Evolutionary conservation across 2,888 invertebrate species (phyloP).

Genomic region (Mystacides longicornis): DNA sequence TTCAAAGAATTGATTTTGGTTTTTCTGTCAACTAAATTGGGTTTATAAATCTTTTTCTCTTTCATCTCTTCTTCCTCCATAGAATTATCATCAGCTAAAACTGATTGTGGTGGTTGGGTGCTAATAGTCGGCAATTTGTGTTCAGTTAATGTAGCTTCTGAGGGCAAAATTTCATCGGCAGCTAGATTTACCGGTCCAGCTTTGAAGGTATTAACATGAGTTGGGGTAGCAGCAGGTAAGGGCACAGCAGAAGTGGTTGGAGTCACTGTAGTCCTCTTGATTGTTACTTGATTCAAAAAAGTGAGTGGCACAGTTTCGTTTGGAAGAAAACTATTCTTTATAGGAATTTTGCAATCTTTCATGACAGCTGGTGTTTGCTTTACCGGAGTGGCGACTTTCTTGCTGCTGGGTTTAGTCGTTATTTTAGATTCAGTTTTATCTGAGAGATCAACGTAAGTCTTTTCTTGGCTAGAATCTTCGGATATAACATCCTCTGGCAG

Average conservation of each 20-base stretch:
- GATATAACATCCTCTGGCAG: conserved; percentile 21
- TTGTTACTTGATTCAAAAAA: conserved; percentile 22
- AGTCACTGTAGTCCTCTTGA: conserved; percentile 21
- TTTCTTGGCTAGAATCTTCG: conserved; percentile 26
- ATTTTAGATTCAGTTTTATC: conserved; percentile 21
- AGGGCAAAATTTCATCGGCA: conserved; percentile 23
- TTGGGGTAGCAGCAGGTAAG: not conserved
- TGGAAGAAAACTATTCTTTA: conserved; percentile 18
- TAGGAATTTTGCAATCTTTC: conserved; percentile 22
- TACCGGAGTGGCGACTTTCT: conserved; percentile 4
- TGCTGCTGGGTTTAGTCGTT: conserved; percentile 16
- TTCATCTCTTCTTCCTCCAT: conserved; percentile 24
- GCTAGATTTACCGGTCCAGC: conserved; percentile 14
- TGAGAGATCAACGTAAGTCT: conserved; percentile 24
- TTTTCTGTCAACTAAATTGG: conserved; percentile 30
- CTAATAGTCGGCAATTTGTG: conserved; percentile 17
- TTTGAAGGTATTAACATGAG: conserved; percentile 5
- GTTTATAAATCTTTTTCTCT: conserved; percentile 29
- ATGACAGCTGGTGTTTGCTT: conserved; percentile 6
- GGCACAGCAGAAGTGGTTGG: not conserved
- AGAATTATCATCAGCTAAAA: conserved; percentile 24
- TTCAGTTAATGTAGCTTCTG: conserved; percentile 20
- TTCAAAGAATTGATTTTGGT: conserved; percentile 44
- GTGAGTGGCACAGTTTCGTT: conserved; percentile 12
- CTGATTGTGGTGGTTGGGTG: conserved; percentile 9